Evolutionary conservation across 2,888 invertebrate species (phyloP).

Genomic region (Resseliella maxima): DNA sequence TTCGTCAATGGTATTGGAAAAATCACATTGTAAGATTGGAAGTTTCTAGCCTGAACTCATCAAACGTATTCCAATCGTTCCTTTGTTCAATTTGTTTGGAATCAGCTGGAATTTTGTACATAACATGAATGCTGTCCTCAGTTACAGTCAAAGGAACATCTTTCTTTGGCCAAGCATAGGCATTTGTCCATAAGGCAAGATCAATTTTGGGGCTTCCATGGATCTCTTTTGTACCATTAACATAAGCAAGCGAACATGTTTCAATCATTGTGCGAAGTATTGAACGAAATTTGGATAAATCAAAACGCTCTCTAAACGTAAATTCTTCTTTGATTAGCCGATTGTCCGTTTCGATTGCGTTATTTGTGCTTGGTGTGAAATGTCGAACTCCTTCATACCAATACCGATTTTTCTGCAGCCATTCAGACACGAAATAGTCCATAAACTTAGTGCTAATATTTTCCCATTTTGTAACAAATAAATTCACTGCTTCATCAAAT

Average conservation of each 20-base stretch:
- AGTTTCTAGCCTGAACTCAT: neutral
- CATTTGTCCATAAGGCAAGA: neutral
- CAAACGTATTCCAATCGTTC: neutral
- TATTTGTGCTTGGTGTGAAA: neutral
- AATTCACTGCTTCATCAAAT: neutral
- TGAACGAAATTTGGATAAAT: neutral
- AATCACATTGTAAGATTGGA: neutral
- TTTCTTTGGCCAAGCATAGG: neutral
- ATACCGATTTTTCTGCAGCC: neutral
- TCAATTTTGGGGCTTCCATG: neutral
- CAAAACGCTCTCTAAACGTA: neutral
- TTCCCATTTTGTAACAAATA: neutral
- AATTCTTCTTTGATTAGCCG: neutral
- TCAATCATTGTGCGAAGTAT: neutral
- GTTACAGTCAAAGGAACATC: neutral
- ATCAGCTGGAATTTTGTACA: neutral
- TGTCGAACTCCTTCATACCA: neutral
- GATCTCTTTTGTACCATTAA: neutral
- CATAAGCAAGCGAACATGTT: neutral
- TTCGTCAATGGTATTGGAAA: neutral
- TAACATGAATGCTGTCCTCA: neutral
- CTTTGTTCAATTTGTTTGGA: neutral
- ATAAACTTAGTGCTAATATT: neutral
- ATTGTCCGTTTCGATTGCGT: neutral
- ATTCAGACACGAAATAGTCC: neutral